Evolutionary conservation across 2,113 vertebrate species (phyloP).

Genomic region (Dicentrarchus labrax): DNA sequence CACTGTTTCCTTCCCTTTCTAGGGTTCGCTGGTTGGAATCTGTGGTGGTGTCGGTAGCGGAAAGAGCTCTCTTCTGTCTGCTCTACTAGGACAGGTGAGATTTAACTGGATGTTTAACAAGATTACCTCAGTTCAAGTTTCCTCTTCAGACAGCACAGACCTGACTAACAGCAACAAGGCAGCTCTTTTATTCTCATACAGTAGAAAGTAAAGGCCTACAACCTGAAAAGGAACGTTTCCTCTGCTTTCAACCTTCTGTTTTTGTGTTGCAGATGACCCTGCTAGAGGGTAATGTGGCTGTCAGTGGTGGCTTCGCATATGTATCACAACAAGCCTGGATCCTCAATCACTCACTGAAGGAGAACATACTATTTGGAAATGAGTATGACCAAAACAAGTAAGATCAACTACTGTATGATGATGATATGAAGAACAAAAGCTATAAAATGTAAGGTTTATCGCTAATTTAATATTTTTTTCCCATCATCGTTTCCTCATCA

Average conservation of each 20-base stretch:
- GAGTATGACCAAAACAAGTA: conserved; percentile 82
- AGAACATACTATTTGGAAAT: conserved; percentile 88
- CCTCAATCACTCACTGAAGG: conserved; percentile 85
- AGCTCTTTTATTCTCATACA: background rate
- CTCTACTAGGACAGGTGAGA: conserved; percentile 88
- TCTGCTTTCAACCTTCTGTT: conserved; percentile 15
- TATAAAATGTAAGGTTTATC: background rate
- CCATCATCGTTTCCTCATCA: conserved; percentile 44
- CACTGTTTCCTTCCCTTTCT: conserved; percentile 11
- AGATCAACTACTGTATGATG: conserved; percentile 30
- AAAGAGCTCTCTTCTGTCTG: conserved; percentile 88
- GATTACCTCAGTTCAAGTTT: conserved; percentile 12
- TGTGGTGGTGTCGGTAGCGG: conserved; percentile 88
- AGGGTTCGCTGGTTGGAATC: conserved; percentile 87
- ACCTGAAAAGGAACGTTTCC: background rate
- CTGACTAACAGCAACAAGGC: conserved; percentile 7
- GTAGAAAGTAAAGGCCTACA: background rate
- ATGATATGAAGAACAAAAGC: background rate
- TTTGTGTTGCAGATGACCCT: conserved; percentile 83
- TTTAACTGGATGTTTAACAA: conserved; percentile 3
- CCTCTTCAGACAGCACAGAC: background rate
- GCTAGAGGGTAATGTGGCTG: conserved; percentile 84
- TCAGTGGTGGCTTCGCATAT: conserved; percentile 82
- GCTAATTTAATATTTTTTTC: background rate
- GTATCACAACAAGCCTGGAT: conserved; percentile 89